phyloP scores from a whole-genome alignment of 2,113 vertebrate genomes.

The Naja naja region DNA sequence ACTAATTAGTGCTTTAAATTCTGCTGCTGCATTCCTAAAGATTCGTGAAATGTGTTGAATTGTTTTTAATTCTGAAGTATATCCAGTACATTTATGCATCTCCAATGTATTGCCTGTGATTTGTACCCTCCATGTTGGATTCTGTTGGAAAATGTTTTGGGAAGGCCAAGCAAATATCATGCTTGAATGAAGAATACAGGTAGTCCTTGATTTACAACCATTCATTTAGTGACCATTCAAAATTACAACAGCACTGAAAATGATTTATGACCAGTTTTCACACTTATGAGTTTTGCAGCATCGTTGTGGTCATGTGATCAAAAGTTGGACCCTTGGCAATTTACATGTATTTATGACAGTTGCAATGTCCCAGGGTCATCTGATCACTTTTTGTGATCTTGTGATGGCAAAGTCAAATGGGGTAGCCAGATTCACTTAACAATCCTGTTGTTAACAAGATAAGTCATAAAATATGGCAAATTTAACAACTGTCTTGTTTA shows the following conservation, averaged over 20 bases:
- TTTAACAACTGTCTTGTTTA: background rate
- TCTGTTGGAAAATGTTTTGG: background rate
- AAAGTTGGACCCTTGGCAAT: background rate
- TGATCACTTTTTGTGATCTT: background rate
- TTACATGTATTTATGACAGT: background rate
- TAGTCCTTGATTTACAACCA: background rate
- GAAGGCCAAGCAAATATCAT: background rate
- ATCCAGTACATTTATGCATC: background rate
- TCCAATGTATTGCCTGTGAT: background rate
- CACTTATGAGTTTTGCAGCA: background rate
- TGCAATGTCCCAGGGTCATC: background rate
- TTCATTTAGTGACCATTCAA: background rate
- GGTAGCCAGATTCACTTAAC: background rate
- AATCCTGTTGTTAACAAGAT: background rate
- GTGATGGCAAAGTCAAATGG: background rate
- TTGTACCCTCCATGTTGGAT: background rate
- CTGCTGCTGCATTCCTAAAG: background rate
- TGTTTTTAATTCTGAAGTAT: background rate
- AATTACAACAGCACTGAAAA: background rate
- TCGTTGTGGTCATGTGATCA: background rate
- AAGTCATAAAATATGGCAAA: background rate
- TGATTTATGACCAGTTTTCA: background rate
- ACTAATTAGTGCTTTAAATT: background rate
- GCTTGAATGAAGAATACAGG: background rate
- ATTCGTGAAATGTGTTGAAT: background rate